These are phyloP conservation scores for Ahaetulla prasina DNA, from an alignment of 2,113 vertebrate genomes.

Conservation along the genomic window DNA sequence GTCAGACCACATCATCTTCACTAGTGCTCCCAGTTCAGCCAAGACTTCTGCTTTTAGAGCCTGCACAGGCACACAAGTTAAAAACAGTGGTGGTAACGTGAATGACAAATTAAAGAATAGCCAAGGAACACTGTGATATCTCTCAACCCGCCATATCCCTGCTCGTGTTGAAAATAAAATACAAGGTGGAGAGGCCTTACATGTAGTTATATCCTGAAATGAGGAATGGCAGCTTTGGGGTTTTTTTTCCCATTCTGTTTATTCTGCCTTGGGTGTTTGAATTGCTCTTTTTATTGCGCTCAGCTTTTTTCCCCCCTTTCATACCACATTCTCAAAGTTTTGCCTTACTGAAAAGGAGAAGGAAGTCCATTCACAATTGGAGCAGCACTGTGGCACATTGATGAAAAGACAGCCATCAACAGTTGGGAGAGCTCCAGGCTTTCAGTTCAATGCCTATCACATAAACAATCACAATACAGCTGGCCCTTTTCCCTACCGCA, in stretches of 20 bases:
- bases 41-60: not conserved
- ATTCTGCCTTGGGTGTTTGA: not conserved
- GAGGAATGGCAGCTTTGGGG: not conserved
- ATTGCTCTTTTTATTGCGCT: not conserved
- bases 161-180: not conserved
- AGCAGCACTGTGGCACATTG: conserved; percentile 74
- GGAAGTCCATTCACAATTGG: conserved; percentile 42
- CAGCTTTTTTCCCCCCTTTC: fast-evolving
- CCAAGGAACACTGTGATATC: not conserved
- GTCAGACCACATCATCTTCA: not conserved
- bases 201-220: not conserved
- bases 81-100: not conserved
- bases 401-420: conserved; percentile 53
- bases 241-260: not conserved
- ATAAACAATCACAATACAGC: not conserved
- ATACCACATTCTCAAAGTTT: not conserved
- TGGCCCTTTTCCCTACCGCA: not conserved
- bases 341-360: not conserved
- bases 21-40: no score
- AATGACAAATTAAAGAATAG: not conserved
- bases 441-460: not conserved
- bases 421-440: not conserved
- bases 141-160: not conserved
- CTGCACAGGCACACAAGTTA: not conserved
- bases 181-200: not conserved